These are phyloP conservation scores for Neolamprologus fasciatus DNA, from an alignment of 2,113 vertebrate genomes.

Conservation along the genomic window DNA sequence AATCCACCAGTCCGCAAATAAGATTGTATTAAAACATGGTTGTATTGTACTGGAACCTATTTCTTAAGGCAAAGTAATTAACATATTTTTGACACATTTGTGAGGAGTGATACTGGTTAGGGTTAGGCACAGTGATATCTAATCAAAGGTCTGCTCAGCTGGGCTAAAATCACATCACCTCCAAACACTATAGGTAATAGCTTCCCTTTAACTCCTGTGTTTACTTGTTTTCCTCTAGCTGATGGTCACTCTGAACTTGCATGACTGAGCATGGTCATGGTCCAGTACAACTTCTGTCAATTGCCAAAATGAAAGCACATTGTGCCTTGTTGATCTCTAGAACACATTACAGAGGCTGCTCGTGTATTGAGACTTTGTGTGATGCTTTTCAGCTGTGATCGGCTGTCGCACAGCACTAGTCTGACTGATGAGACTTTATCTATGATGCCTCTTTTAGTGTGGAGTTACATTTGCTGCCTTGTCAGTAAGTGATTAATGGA, in stretches of 20 bases:
- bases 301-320: slow-evolving; percentile 1
- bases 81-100: not conserved
- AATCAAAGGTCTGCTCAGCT: not conserved
- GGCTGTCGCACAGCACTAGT: slow-evolving; percentile 17
- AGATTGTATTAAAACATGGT: not conserved
- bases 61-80: not conserved
- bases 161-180: not conserved
- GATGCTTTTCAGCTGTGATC: slow-evolving; percentile 45
- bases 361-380: slow-evolving; percentile 17
- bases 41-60: not conserved
- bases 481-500: slow-evolving; percentile 64
- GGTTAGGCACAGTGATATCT: not conserved
- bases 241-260: slow-evolving; percentile 2
- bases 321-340: not conserved
- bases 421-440: slow-evolving; percentile 60
- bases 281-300: not conserved
- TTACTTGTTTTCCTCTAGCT: not conserved
- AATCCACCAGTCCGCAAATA: not conserved
- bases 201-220: not conserved
- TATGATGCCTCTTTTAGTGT: slow-evolving; percentile 26
- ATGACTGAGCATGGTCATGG: not conserved
- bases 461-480: slow-evolving; percentile 35
- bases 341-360: slow-evolving; percentile 14
- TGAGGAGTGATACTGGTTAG: not conserved
- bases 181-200: not conserved